Base-by-base conservation (phyloP, 2,888 invertebrate species). In the Brachyptera putata region DNA sequence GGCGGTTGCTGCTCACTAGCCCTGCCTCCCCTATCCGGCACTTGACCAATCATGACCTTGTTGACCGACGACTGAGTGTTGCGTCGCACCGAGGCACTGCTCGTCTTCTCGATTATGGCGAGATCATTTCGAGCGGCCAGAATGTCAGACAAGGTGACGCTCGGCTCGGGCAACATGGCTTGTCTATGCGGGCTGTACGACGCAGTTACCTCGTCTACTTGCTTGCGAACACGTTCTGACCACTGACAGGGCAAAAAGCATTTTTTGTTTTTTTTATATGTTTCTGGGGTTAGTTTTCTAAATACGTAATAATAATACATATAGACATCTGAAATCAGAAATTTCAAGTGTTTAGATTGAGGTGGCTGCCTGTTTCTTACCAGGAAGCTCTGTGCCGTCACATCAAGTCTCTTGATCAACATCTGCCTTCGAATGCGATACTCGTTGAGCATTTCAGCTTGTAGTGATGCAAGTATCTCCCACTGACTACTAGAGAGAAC, bases 331-430 rank as follows among this genome's bases (percentile, higher is more conserved):
- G n/a, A n/a, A n/a, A n/a, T n/a, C n/a, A n/a, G n/a, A n/a, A n/a
- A n/a, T n/a, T n/a, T n/a, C n/a, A n/a, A n/a, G n/a, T n/a, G n/a
- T n/a, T n/a, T n/a, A n/a, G n/a, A n/a, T n/a, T n/a, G n/a, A n/a
- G n/a, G n/a, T n/a, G n/a, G n/a, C n/a, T n/a, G n/a, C n/a, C n/a
- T n/a, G n/a, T n/a, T n/a, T n/a, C n/a, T n/a, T 72, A 89, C 93
- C 83, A 94, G 86, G 75, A 98, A 99, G 57, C 97, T 97, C 74
- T 95, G 93, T 68, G 98, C 85, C 0, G 98, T 99, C 62, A 96
- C 95, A 74, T 98, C 97, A 34, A 98, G 76, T 53, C 98, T 80
- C 56, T 94, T 94, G 4, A 97, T 77, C 65, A 98, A 80, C 78
- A 94, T 91, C 71, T 94, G 89, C 60, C 94, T 78, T 53, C 97